Evolutionary conservation across 2,888 invertebrate species (phyloP), one percentile per base, ranked within the genome.

Genomic region (Aleiodes alternator): DNA sequence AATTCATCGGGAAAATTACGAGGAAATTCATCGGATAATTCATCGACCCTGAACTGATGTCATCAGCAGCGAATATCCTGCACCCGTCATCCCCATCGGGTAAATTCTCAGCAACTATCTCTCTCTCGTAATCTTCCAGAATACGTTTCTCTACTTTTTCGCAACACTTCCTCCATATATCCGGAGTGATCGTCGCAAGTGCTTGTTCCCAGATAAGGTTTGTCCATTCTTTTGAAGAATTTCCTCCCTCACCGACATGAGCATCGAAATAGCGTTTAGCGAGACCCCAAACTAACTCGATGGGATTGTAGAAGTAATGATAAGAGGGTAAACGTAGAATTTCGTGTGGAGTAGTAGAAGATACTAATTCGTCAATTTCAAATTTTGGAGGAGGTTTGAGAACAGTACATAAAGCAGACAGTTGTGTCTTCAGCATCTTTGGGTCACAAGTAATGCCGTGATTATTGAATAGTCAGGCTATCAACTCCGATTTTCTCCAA

Each of bases 231-330:
- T 71, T 57, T 5, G 71, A 61, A 11, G 12, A 59, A 48, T 71
- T 59, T 29, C 43, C 12, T 2, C 23, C 11, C 8, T 0, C 1
- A 50, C 31, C 59, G 2, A 71, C n/a, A 31, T 71, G 59, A 23
- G 38, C 12, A 59, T 59, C 59, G 50, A 31, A 71, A 29, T 71
- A 50, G 4, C 71, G 43, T n/a, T 71, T 71, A 5, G 12, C 43
- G 1, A 59, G 11, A 1, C 71, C 71, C 71, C 59, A 59, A 12
- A 71, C 9, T 5, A 71, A n/a, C 4, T 71, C 71, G 11, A 71
- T 71, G 29, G 71, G 59, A 14, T 71, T 71, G 29, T 61, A 71
- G 29, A 57, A 59, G 29, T 9, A 71, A 50, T 59, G 59, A 12
- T 59, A 59, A 4, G 59, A 59, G 7, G 71, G 71, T n/a, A 59